These are phyloP conservation scores for Scolopax bukidnonensis DNA, from an alignment of 2,797 vertebrate species.

Conservation along the genomic window DNA sequence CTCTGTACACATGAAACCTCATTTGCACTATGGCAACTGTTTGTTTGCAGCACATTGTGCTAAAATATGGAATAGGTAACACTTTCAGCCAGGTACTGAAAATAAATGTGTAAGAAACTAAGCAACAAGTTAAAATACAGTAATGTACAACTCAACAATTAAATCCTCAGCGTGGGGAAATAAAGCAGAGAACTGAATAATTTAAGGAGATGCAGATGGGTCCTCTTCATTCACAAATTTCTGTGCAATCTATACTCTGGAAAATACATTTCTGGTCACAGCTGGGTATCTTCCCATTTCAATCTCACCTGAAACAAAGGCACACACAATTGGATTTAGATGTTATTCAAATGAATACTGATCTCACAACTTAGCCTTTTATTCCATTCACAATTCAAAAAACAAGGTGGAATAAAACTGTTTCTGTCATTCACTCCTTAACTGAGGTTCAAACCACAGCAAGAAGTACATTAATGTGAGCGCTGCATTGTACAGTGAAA, in stretches of 20 bases:
- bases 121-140: conserved; percentile 88
- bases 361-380: background rate
- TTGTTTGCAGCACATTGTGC: conserved; percentile 91
- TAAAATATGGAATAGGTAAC: conserved; percentile 87
- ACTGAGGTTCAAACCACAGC: background rate
- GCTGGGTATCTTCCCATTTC: conserved; percentile 70
- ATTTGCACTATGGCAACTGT: conserved; percentile 83
- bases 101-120: conserved; percentile 88
- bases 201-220: conserved; percentile 82
- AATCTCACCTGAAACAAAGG: conserved; percentile 71
- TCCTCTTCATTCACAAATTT: conserved; percentile 82
- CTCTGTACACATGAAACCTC: conserved; percentile 84
- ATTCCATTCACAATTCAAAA: background rate
- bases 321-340: background rate
- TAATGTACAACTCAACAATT: conserved; percentile 87
- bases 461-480: background rate
- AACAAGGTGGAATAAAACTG: background rate
- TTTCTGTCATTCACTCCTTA: background rate
- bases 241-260: conserved; percentile 80
- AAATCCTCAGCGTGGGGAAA: conserved; percentile 80
- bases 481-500: background rate
- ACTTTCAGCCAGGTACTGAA: conserved; percentile 91
- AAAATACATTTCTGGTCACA: conserved; percentile 81
- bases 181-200: conserved; percentile 84
- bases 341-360: background rate